Conservation (phyloP, 2,797 vertebrate genomes). For the Neomorphus geoffroyi region DNA sequence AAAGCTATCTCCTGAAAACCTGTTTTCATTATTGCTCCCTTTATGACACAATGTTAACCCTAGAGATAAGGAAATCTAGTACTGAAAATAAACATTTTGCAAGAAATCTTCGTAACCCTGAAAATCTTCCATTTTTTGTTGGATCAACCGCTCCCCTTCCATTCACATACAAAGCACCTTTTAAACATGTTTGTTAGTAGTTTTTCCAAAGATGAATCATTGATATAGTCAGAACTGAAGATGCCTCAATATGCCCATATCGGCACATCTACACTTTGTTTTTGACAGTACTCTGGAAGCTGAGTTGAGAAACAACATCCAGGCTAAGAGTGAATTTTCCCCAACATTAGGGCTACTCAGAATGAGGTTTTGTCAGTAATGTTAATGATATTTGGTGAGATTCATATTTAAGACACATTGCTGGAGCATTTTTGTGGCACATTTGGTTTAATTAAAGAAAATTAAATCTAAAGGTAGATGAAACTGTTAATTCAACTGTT, state of each 20-base stretch:
- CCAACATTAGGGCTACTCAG: background rate
- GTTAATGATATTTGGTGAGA: background rate
- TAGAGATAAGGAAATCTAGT: background rate
- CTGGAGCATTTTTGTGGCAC: background rate
- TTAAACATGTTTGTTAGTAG: background rate
- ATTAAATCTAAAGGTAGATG: background rate
- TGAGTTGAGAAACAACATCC: background rate
- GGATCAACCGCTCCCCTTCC: background rate
- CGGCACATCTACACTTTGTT: background rate
- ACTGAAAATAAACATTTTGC: background rate
- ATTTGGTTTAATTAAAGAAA: background rate
- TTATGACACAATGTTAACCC: background rate
- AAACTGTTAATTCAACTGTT: background rate
- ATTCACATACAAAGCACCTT: background rate
- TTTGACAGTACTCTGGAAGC: background rate
- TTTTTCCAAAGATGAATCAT: background rate
- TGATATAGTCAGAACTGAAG: background rate
- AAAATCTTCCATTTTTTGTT: background rate
- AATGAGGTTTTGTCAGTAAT: background rate
- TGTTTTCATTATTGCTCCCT: background rate
- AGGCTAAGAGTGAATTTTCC: background rate
- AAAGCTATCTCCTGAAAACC: background rate
- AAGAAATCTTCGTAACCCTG: background rate
- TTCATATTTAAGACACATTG: too few relatives aligned
- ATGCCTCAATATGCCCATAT: background rate